Percentiles rank a stretch among this genome's conserved stretches.
Conservation (phyloP, 2,797 vertebrate genomes). For the Zalophus californianus region DNA sequence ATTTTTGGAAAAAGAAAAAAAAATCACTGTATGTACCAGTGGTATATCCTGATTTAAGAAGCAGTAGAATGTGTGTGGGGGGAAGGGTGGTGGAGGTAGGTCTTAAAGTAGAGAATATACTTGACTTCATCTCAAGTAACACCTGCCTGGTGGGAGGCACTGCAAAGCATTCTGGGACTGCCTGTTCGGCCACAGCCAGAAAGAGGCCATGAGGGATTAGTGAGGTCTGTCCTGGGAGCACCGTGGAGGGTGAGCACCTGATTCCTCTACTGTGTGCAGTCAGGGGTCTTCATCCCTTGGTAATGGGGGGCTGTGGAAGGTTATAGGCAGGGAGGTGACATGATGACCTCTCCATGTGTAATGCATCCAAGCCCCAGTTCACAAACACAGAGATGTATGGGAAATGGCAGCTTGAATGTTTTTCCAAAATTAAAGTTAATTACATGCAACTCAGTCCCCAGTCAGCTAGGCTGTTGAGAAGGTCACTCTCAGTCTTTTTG, state of each 20-base stretch:
- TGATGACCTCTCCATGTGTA: background rate
- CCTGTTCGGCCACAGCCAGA: background rate
- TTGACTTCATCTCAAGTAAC: background rate
- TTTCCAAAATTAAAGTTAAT: background rate
- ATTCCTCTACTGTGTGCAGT: background rate
- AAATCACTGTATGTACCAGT: background rate
- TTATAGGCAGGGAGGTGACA: background rate
- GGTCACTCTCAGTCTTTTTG: background rate
- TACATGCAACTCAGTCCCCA: background rate
- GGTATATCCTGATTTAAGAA: background rate
- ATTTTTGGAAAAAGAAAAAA: background rate
- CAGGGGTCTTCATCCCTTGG: background rate
- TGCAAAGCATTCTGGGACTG: background rate
- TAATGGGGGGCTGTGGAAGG: background rate
- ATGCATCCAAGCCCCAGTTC: background rate
- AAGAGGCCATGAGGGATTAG: background rate
- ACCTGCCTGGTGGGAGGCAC: background rate
- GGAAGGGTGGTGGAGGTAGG: background rate
- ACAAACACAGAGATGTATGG: background rate
- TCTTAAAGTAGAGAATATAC: background rate
- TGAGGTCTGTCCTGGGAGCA: background rate
- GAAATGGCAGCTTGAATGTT: background rate
- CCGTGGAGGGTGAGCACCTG: background rate
- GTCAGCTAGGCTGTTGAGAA: background rate
- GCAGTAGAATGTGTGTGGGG: background rate